Conservation (phyloP, 2,888 invertebrate species). For the Drosophila putrida region DNA sequence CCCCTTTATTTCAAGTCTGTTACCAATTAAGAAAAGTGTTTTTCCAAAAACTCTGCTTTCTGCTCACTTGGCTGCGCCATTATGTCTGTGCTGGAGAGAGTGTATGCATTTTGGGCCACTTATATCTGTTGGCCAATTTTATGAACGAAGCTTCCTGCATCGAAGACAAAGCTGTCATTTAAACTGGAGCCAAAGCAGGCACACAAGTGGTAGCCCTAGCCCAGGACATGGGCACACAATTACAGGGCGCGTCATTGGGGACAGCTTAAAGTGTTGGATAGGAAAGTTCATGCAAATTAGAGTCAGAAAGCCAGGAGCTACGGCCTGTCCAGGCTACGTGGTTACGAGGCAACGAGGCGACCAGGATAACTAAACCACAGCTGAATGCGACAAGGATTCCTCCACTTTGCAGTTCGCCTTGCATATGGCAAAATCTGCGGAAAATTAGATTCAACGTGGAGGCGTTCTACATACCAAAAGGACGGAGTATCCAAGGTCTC, state of each 20-base stretch:
- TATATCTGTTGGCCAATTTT: slow-evolving; percentile 63
- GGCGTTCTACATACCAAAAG: background rate
- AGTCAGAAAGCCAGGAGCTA: slow-evolving; percentile 40
- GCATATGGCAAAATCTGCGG: slow-evolving; percentile 68
- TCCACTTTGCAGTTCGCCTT: slow-evolving; percentile 20
- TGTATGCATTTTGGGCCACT: slow-evolving; percentile 44
- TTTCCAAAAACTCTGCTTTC: slow-evolving; percentile 19
- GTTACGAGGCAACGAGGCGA: slow-evolving; percentile 34
- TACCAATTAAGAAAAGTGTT: slow-evolving; percentile 56
- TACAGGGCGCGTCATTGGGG: slow-evolving; percentile 38
- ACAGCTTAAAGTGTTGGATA: slow-evolving; percentile 38
- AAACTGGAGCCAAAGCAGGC: slow-evolving; percentile 20
- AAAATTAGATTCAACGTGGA: slow-evolving; percentile 69
- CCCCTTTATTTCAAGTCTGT: slow-evolving; percentile 10
- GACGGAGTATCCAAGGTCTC: slow-evolving; percentile 3
- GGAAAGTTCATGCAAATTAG: slow-evolving; percentile 65
- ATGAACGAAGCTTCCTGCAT: slow-evolving; percentile 46
- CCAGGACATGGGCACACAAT: slow-evolving; percentile 1
- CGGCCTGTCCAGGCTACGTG: background rate
- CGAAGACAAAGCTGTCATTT: slow-evolving; percentile 57
- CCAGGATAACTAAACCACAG: slow-evolving; percentile 58
- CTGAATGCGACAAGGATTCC: slow-evolving; percentile 29
- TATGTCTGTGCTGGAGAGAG: background rate
- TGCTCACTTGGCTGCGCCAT: slow-evolving; percentile 12
- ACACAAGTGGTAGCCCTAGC: slow-evolving; percentile 1